phyloP scores from a whole-genome alignment of 2,797 vertebrate species.

The Manis javanica region DNA sequence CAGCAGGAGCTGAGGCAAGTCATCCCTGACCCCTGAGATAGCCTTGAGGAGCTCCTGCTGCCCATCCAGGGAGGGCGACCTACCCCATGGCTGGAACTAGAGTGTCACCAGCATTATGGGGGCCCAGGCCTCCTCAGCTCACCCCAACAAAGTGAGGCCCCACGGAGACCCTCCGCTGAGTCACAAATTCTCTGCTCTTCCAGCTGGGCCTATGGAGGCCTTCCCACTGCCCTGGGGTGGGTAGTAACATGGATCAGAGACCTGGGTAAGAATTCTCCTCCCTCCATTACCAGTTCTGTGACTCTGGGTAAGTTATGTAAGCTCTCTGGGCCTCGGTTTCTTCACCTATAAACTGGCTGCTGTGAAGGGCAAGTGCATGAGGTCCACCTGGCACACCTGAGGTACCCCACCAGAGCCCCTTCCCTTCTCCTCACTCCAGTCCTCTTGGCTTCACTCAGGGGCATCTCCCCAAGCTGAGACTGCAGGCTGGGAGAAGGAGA shows the following conservation, averaged over 20 bases:
- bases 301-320: not conserved
- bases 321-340: not conserved
- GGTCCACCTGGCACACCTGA: not conserved
- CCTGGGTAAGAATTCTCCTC: not conserved
- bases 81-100: not conserved
- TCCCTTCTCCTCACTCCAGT: not conserved
- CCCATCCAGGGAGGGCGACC: not conserved
- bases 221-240: not conserved
- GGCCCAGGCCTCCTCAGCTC: not conserved
- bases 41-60: constrained; percentile 7
- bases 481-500: not conserved
- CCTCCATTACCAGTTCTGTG: not conserved
- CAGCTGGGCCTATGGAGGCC: not conserved
- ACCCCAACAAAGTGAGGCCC: not conserved
- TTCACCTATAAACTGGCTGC: constrained; percentile 1
- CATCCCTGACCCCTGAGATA: constrained; percentile 69
- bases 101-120: not conserved
- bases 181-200: not conserved
- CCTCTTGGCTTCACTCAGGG: not conserved
- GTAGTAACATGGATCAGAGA: not conserved
- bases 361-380: not conserved
- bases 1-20: constrained; percentile 65
- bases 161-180: not conserved
- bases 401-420: not conserved
- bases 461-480: not conserved